Percentiles rank a stretch among this genome's conserved stretches.
These are phyloP conservation scores for Melinopterus prodromus DNA, from an alignment of 2,888 invertebrate genomes.

Conservation along the genomic window DNA sequence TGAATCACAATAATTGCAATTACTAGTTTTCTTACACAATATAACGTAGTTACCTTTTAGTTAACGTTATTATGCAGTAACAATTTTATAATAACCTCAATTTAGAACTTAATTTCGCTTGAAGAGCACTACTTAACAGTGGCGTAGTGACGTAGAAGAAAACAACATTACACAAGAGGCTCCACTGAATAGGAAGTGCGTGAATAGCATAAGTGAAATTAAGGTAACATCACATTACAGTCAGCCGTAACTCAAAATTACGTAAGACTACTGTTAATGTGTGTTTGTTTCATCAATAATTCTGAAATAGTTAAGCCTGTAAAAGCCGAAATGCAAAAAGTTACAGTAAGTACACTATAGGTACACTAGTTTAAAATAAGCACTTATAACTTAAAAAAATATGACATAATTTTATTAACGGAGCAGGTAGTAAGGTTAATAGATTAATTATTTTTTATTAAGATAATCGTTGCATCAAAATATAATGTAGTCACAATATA, in stretches of 20 bases:
- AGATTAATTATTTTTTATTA: too few relatives aligned
- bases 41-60: too few relatives aligned
- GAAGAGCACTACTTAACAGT: neutral
- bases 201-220: neutral
- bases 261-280: neutral
- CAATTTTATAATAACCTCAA: neutral
- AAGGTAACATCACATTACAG: neutral
- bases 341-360: neutral
- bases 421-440: too few relatives aligned
- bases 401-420: too few relatives aligned
- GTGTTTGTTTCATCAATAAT: neutral
- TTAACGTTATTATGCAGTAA: neutral
- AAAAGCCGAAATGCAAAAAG: too few relatives aligned
- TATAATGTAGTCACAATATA: too few relatives aligned
- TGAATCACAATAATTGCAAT: too few relatives aligned
- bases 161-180: neutral
- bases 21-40: too few relatives aligned
- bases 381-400: too few relatives aligned
- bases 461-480: too few relatives aligned
- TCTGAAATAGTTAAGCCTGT: too few relatives aligned
- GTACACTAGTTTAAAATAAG: too few relatives aligned
- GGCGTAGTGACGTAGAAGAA: neutral
- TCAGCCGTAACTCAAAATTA: neutral
- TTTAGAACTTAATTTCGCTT: neutral
- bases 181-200: neutral